Evolutionary conservation across 2,888 invertebrate genomes (phyloP), one percentile per base, ranked within the genome.

Genomic region (Lepas anatifera): DNA sequence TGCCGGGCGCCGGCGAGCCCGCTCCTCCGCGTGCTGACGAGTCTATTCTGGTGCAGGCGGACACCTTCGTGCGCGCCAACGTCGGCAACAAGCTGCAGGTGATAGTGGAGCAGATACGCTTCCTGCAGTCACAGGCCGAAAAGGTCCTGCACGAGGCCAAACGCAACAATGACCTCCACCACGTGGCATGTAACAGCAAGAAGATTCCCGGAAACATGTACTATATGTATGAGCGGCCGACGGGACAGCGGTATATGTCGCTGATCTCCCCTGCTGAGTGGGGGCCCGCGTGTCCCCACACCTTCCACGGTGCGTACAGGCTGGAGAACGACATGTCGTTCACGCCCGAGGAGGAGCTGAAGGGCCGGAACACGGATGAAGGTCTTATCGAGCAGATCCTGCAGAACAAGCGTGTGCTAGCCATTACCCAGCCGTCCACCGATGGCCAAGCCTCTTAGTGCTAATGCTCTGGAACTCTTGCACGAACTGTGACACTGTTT

Each of bases 221-320:
- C 79, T 87, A 89, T 79, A 80, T 90, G 52, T 90, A 89, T 78
- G 79, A 85, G 76, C 81, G 85, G 76, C 76, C 81, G 66, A 84
- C 85, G 4, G 88, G 88, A 10, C 86, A 88, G 77, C 81, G 81
- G 72, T 89, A 89, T 78, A 87, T 90, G 75, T 88, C 89, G 66
- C 86, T 90, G 83, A 78, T 90, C 35, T 87, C 88, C 68, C 89
- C 89, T 41, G 73, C 89, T 86, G 90, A 90, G 79, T 91, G 90
- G 89, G 86, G 85, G 66, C 74, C 77, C 63, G 79, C 80, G 27
- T 83, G 84, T 71, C 84, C 85, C 8, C 87, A 89, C 75, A 79
- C 80, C 67, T 87, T 83, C 77, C 77, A 87, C 66, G 89, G 87
- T 18, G 85, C 87, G 32, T 90, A 83, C 77, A 82, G 86, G 76